Evolutionary conservation across 1,140 invertebrate genomes (phyloP), one percentile per base, ranked within the genome.

Genomic region (Eupristina koningsbergeri): DNA sequence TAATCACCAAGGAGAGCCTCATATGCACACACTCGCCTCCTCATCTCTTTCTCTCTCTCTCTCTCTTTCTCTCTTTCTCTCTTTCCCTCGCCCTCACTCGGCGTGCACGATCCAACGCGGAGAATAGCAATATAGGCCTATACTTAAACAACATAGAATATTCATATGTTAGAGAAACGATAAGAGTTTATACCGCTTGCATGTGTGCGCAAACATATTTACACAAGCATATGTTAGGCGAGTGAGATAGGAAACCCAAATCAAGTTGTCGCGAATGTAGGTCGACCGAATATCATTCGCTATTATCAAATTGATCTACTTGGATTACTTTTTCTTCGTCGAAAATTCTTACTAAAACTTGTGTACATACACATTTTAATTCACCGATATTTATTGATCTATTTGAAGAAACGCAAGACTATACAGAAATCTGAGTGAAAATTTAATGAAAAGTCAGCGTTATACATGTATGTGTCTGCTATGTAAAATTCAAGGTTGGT

Each of bases 141-240:
- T 91, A 90, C 90, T 91, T 89, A 90, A 88, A 86, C 86, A 83
- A 85, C 89, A 90, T 91, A 88, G 91, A 92, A 91, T 92, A 92
- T 92, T 91, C 91, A 92, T 92, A 90, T 86, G 86, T 85, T 87
- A 87, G 74, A 85, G 76, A 81, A 63, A 76, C 90, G 91, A 91
- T 92, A 92, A 92, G 88, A 90, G 88, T 88, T 79, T 87, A 86
- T 83, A 81, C n/a, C 22, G 11, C 11, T 45, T 45, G 6, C 9
- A 53, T 15, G 15, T 69, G 83, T 83, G n/a, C 82, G 80, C 87
- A 85, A 58, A 53, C 29, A 22, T 50, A 34, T 80, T 86, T 86
- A 85, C 69, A 74, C 39, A 45, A 11, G 3, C 47, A 39, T 41
- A 50, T 67, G n/a, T 53, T 29, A 3, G 22, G 31, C 2, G 3